phyloP scores from a whole-genome alignment of 2,113 vertebrate species.

The Passer domesticus region DNA sequence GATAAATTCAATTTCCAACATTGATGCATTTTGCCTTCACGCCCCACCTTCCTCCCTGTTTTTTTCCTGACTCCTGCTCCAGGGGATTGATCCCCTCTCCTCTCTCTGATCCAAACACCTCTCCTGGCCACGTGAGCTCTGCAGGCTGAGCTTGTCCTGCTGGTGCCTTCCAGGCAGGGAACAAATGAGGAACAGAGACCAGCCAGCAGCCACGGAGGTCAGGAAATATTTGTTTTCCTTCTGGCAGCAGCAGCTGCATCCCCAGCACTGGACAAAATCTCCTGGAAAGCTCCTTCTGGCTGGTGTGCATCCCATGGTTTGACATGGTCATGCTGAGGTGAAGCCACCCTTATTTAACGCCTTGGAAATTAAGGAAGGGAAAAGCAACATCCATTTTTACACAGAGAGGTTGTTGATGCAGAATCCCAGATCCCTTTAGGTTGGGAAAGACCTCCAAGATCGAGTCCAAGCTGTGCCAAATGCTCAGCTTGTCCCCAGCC shows the following conservation, averaged over 20 bases:
- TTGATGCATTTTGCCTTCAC: not conserved
- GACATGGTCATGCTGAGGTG: accelerated
- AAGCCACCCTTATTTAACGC: accelerated
- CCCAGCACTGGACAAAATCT: not conserved
- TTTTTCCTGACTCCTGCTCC: not conserved
- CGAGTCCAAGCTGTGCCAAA: not conserved
- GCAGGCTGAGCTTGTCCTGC: not conserved
- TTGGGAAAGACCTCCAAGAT: not conserved
- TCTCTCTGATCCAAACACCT: not conserved
- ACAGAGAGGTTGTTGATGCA: too few species aligned
- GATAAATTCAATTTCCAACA: not conserved
- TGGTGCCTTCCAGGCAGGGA: not conserved
- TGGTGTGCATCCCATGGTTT: accelerated
- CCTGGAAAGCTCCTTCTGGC: not conserved
- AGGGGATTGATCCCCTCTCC: not conserved
- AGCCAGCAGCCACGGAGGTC: not conserved
- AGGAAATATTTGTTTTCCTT: not conserved
- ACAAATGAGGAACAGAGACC: not conserved
- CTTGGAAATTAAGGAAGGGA: not conserved
- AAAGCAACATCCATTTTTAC: not conserved
- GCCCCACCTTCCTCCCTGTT: not conserved
- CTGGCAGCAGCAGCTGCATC: not conserved
- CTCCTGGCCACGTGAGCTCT: not conserved
- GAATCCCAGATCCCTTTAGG: not conserved
- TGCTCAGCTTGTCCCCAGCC: not conserved